Evolutionary conservation across 2,797 vertebrate genomes (phyloP).

Genomic region (Serranus cabrilla): DNA sequence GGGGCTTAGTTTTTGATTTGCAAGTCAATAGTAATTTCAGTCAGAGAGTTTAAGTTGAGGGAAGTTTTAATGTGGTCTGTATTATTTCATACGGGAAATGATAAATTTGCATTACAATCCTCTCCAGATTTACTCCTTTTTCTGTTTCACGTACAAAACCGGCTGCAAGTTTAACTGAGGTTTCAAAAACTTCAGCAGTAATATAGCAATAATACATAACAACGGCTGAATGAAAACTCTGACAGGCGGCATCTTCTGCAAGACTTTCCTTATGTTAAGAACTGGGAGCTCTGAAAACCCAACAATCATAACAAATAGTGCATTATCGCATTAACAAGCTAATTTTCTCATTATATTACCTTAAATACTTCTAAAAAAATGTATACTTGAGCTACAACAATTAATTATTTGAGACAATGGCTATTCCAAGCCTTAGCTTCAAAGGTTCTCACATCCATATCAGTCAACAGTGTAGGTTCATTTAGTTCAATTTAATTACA

Average conservation of each 20-base stretch:
- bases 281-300: constrained; percentile 10
- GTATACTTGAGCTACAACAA: no score
- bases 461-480: no score
- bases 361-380: no score
- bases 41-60: constrained; percentile 71
- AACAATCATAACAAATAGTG: constrained; percentile 16
- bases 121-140: constrained; percentile 38
- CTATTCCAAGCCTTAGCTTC: no score
- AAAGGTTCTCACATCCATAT: no score
- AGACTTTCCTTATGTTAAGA: constrained; percentile 9
- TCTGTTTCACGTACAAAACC: constrained; percentile 29
- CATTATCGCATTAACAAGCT: constrained; percentile 19
- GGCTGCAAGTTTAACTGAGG: constrained; percentile 22
- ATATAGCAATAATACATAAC: constrained; percentile 50
- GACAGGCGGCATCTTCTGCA: constrained; percentile 16
- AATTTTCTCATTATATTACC: constrained; percentile 12
- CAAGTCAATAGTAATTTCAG: constrained; percentile 78
- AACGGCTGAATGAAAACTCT: constrained; percentile 27
- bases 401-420: no score
- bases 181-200: constrained; percentile 37
- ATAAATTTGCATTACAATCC: constrained; percentile 72
- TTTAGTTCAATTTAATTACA: no score
- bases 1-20: constrained; percentile 78
- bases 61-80: constrained; percentile 75
- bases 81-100: constrained; percentile 67